Evolutionary conservation across 2,797 vertebrate species (phyloP), one percentile per base, ranked within the genome.

Genomic region (Danio jaintianensis): DNA sequence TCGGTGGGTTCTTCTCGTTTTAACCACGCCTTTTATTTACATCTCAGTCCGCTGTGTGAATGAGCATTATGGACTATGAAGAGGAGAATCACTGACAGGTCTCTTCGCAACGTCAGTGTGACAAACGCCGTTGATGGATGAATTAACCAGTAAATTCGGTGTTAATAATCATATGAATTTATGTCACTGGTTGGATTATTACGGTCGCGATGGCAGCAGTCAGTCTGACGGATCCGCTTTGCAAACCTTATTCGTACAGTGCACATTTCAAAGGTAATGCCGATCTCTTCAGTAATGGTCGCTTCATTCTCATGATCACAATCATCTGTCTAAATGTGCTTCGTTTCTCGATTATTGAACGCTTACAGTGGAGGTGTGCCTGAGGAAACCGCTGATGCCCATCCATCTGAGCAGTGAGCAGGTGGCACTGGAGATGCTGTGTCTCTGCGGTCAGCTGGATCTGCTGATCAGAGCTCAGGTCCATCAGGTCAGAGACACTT

Each of bases 401-500:
- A 79, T 94, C 74, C 92, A 90, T 56, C 88, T 95, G 88, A 94
- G 91, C 86, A 90, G 91, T 2, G 92, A 94, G 82, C 94, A 95
- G 89, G 93, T 95, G 87, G 94, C 92, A 15, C 84, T 94, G 86
- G 94, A 96, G 90, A 95, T 96, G 92, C 68, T 95, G 85, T 94
- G 92, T 84, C 92, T 96, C 0, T 95, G 94, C 66, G 91, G 92
- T 56, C 94, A 95, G 63, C 91, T 95, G 87, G 94, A 95, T 87
- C 91, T 95, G 22, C 90, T 95, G 74, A 92, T 95, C 88, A 90
- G 93, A 85, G 92, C 93, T 4, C 94, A 96, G 90, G 94, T 93
- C 85, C 91, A 94, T 80, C 93, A 94, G 91, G 93, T 94, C 79
- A 48, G 55, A 48, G 50, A 68, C 52, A 18, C 18, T 40, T 38